phyloP scores from a whole-genome alignment of 2,797 vertebrate species.

The Gorsachius magnificus region DNA sequence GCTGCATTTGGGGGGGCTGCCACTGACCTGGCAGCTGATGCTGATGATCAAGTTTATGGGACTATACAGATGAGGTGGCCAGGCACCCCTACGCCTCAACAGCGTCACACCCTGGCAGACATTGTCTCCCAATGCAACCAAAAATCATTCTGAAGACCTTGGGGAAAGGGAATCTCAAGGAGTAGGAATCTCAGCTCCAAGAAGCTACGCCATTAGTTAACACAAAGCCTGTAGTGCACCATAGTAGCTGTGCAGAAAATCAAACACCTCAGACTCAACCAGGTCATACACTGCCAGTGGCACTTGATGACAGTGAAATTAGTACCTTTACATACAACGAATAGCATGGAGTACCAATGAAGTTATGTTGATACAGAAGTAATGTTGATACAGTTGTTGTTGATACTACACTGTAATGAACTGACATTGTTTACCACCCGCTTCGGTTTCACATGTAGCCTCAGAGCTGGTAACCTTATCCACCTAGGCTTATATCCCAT shows the following conservation, averaged over 20 bases:
- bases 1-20: background rate
- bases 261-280: background rate
- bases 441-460: background rate
- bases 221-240: background rate
- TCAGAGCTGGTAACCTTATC: background rate
- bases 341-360: background rate
- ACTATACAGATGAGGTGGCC: background rate
- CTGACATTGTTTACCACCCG: background rate
- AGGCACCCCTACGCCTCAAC: background rate
- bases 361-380: background rate
- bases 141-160: background rate
- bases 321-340: background rate
- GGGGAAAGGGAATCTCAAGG: background rate
- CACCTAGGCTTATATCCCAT: background rate
- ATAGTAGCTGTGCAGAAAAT: background rate
- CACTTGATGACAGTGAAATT: background rate
- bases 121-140: background rate
- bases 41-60: background rate
- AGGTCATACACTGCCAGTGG: background rate
- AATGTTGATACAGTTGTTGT: background rate
- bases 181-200: background rate
- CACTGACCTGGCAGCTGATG: background rate
- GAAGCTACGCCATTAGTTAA: background rate
- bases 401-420: background rate
- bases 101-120: background rate